A percentile compares a stretch with the other conserved stretches of the same genome.
Evolutionary conservation across 2,113 vertebrate species (phyloP).

Genomic region (Leucosticte australis): DNA sequence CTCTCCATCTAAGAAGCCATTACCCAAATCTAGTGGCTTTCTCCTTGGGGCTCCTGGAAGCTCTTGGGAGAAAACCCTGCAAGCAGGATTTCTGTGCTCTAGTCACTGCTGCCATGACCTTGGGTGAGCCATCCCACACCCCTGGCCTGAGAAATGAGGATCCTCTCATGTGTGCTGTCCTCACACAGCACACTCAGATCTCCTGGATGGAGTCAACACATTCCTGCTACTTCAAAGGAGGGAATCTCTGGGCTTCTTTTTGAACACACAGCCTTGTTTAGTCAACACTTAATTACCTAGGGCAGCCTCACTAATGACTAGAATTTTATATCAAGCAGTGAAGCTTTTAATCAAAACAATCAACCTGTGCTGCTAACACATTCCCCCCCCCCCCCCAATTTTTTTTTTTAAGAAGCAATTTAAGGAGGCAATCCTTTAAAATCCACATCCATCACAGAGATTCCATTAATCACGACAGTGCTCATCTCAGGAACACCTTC

Average conservation of each 20-base stretch:
- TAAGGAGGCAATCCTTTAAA: not conserved
- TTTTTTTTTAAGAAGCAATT: not conserved
- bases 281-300: conserved; percentile 16
- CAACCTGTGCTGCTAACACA: not conserved
- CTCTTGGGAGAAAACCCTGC: not conserved
- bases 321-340: not conserved
- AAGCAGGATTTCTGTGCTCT: not conserved
- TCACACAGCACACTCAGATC: not conserved
- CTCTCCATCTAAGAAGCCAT: not conserved
- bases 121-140: not conserved
- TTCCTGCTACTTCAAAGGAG: not conserved
- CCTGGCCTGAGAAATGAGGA: not conserved
- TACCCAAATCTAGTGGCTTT: not conserved
- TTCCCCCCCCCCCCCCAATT: rapidly evolving
- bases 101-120: not conserved
- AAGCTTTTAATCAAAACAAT: conserved; percentile 28
- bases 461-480: not conserved
- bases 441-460: not conserved
- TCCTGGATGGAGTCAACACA: not conserved
- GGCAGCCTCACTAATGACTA: not conserved
- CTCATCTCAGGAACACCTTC: conserved; percentile 27
- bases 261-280: not conserved
- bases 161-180: not conserved
- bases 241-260: conserved; percentile 13
- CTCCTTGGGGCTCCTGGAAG: not conserved